Evolutionary conservation across 2,888 invertebrate genomes (phyloP).

Genomic region (Ferrisia virgata): DNA sequence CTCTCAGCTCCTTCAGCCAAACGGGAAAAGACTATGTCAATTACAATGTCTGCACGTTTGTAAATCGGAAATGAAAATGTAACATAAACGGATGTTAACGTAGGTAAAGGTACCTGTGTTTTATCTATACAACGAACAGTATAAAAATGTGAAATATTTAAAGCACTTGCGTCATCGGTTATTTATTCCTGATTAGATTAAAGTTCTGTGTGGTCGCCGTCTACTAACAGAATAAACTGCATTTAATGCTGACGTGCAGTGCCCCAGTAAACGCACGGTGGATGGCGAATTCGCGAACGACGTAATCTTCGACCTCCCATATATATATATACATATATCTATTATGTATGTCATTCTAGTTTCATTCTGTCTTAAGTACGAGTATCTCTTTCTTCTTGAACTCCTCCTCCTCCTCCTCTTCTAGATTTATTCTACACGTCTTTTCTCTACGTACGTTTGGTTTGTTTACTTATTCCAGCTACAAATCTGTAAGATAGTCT

Average conservation of each 20-base stretch:
- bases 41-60: too few species aligned
- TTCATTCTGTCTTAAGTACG: too few species aligned
- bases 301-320: slow-evolving; percentile 42
- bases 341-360: slow-evolving; percentile 39
- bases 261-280: slow-evolving; percentile 39
- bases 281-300: slow-evolving; percentile 38
- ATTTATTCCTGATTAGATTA: slow-evolving; percentile 40
- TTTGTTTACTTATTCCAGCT: too few species aligned
- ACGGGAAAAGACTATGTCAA: too few species aligned
- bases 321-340: too few species aligned
- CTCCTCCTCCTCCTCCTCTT: not conserved
- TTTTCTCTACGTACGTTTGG: too few species aligned
- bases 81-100: not conserved
- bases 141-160: slow-evolving; percentile 8
- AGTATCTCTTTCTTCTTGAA: not conserved
- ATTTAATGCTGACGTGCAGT: slow-evolving; percentile 39
- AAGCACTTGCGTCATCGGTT: slow-evolving; percentile 24
- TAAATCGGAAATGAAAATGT: too few species aligned
- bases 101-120: not conserved
- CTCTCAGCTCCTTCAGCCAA: too few species aligned
- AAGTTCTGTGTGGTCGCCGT: slow-evolving; percentile 42
- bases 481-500: too few species aligned
- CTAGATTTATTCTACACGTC: not conserved
- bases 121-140: not conserved
- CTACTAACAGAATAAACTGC: slow-evolving; percentile 39